Evolutionary conservation across 2,113 vertebrate genomes (phyloP).

Genomic region (Uropsilus gracilis): DNA sequence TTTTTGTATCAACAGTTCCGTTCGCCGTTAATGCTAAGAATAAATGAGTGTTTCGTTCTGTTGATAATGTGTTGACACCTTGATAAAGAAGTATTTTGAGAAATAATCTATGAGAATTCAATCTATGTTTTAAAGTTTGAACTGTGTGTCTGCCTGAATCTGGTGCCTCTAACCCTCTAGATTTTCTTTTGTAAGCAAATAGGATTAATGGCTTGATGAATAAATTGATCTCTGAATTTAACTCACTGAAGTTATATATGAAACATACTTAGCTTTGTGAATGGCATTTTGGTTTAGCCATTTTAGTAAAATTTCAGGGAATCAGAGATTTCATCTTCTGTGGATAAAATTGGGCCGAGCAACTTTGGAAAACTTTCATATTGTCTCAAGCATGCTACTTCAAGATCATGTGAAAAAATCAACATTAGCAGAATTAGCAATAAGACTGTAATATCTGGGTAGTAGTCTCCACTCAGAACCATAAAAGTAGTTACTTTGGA

Average conservation of each 20-base stretch:
- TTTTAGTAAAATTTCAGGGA: conserved; percentile 24
- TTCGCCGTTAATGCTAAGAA: neutral
- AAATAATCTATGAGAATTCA: conserved; percentile 14
- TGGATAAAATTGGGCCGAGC: neutral
- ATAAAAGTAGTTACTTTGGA: neutral
- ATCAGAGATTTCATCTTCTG: neutral
- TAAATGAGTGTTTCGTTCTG: conserved; percentile 19
- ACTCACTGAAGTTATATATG: neutral
- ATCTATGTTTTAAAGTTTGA: neutral
- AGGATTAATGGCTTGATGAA: neutral
- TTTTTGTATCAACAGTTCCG: neutral
- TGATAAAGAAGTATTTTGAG: conserved; percentile 5
- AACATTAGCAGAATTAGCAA: neutral
- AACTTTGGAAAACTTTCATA: neutral
- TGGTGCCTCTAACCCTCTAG: neutral
- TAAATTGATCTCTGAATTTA: neutral
- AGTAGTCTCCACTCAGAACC: neutral
- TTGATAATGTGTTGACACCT: neutral
- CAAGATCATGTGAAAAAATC: neutral
- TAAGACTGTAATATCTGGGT: neutral
- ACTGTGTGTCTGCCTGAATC: neutral
- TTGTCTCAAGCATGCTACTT: neutral
- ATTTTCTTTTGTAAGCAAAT: conserved; percentile 3
- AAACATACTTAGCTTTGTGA: neutral
- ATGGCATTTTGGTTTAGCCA: neutral